Base-by-base conservation (phyloP, 2,113 vertebrate genomes). In the Bungarus multicinctus region DNA sequence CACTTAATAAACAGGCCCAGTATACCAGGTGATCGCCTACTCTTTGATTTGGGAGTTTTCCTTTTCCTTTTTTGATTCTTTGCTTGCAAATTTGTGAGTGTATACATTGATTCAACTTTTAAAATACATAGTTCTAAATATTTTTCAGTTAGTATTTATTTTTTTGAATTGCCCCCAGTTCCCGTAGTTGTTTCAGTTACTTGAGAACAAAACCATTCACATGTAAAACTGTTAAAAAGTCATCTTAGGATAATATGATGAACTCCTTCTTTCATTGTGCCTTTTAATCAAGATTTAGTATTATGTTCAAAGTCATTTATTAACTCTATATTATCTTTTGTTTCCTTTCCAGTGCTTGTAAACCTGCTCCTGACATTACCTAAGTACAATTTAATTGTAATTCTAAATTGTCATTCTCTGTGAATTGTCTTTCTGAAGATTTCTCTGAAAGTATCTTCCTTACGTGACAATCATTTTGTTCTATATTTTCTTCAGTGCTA, bases 341-440 rank as follows among this genome's bases (percentile, higher is more conserved):
- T 69, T 39, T 57, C 55, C 53, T 43, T 12, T 25, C 53, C 1
- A 55, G 7, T 0, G 1, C 18, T 50, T 90, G 55, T 27, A 64
- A 90, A n/a, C 43, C 10, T 43, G 57, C 43, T 47, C 47, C 43
- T 27, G 30, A 81, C 2, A 39, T 34, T 39, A 14, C 16, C 16
- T 20, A 81, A 81, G 34, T 6, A 81, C 16, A 20, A 53, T 90
- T 90, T 23, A 5, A 74, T 89, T 34, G 4, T 74, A 53, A 27
- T 88, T 30, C 30, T 43, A n/a, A 69, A 89, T 16, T 90, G 94
- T 85, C 25, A 85, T 91, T 94, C 43, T 87, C 86, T 39, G 85
- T 7, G 57, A 9, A 0, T 55, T 81, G 74, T 81, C 34, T 81
- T 81, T 81, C 74, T 81, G 20, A 81, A 81, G 20, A 81, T 92